Evolutionary conservation across 2,797 vertebrate genomes (phyloP), one percentile per base, ranked within the genome.

Genomic region (Myripristis jacobus): DNA sequence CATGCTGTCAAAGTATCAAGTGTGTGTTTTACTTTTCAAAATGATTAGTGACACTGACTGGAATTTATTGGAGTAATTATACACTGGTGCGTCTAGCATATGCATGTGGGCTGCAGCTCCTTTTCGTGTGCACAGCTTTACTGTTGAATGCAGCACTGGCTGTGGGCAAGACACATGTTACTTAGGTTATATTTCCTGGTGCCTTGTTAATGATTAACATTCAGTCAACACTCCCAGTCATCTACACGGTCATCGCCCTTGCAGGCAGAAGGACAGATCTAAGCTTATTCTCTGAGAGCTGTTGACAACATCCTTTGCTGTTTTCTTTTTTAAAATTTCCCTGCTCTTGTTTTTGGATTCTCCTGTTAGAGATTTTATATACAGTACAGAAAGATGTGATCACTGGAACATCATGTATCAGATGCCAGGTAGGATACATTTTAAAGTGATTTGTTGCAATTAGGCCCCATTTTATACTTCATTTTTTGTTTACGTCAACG

Each of bases 201-300:
- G 29, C 1, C 50, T 27, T 64, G 83, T 85, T 75, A 90, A 93
- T 91, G 31, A 91, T 92, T 92, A 77, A 91, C 88, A 15, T 15
- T 78, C 41, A 77, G 83, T 83, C 70, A 79, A 80, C 69, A 56
- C 58, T 75, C 55, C 57, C 21, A 25, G 22, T 63, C 68, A 36
- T 56, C 79, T 71, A 67, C 18, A 18, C 47, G 77, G 88, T 90
- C 89, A 87, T 64, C 38, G 80, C 47, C 80, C 84, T 81, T 19
- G 7, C 74, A 82, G 73, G 46, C 81, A 75, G 60, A 58, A 58
- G 16, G n/a, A 52, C 34, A 47, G 13, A 54, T 11, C 44, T 38
- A 18, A 53, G 55, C 4, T 22, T 15, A 0, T 68, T 69, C 50
- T 43, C 1, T 13, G 18, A 60, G 68, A 65, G 22, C 56, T 48